These are phyloP conservation scores for Sesia apiformis DNA, from an alignment of 2,888 invertebrate genomes.

Conservation along the genomic window DNA sequence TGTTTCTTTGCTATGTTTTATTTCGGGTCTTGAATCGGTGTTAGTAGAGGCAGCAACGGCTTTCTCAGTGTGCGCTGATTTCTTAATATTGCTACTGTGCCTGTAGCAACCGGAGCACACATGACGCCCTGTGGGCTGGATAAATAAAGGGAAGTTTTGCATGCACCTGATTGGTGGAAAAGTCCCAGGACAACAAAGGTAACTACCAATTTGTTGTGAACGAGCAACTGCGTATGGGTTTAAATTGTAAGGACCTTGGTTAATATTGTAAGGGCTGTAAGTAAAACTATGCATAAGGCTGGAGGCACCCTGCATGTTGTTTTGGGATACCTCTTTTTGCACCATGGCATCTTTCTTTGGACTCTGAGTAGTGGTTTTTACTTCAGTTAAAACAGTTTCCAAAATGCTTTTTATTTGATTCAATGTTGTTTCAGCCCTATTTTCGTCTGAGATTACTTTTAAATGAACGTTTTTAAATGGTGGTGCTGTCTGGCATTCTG, in stretches of 20 bases:
- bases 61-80: constrained; percentile 7
- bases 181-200: constrained; percentile 22
- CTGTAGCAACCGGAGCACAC: constrained; percentile 30
- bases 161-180: constrained; percentile 26
- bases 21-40: constrained; percentile 23
- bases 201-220: constrained; percentile 27
- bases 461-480: constrained; percentile 18
- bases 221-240: constrained; percentile 31
- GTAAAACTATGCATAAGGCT: constrained; percentile 39
- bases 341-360: constrained; percentile 42
- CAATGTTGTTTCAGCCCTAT: constrained; percentile 44
- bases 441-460: constrained; percentile 14
- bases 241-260: constrained; percentile 17
- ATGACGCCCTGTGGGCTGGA: constrained; percentile 32
- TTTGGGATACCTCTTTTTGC: constrained; percentile 41
- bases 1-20: constrained; percentile 35
- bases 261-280: constrained; percentile 28
- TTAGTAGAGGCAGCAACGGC: constrained; percentile 35
- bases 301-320: constrained; percentile 30
- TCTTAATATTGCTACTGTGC: constrained; percentile 11
- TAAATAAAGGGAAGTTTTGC: constrained; percentile 45
- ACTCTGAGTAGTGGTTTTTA: constrained; percentile 40
- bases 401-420: constrained; percentile 55
- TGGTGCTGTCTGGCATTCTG: constrained; percentile 31
- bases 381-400: constrained; percentile 49